phyloP scores from a whole-genome alignment of 2,888 invertebrate genomes.

The Microdon myrmicae region DNA sequence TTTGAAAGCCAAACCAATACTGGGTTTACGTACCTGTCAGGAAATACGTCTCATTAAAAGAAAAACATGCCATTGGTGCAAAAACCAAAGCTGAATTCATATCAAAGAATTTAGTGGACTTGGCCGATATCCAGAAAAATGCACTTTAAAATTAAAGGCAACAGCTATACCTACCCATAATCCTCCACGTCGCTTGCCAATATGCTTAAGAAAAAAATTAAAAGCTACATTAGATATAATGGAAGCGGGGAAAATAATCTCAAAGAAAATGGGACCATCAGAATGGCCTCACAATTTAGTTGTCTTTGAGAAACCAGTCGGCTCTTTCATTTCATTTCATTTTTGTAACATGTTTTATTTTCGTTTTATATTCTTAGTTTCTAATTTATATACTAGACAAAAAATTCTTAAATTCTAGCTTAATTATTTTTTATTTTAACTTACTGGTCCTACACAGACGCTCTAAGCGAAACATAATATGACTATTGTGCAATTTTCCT shows the following conservation, averaged over 20 bases:
- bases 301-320: constrained; percentile 8
- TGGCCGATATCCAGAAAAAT: constrained; percentile 10
- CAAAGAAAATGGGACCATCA: too few relatives aligned
- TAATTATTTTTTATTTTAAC: too few relatives aligned
- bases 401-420: too few relatives aligned
- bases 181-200: constrained; percentile 38
- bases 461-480: too few relatives aligned
- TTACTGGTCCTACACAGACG: too few relatives aligned
- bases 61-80: too few relatives aligned
- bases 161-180: constrained; percentile 3
- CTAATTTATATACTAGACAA: too few relatives aligned
- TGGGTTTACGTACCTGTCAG: constrained; percentile 1
- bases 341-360: too few relatives aligned
- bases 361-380: too few relatives aligned
- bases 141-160: constrained; percentile 10
- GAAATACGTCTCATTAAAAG: too few relatives aligned
- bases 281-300: constrained; percentile 24
- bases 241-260: constrained; percentile 46
- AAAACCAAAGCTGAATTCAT: constrained; percentile 5
- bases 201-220: constrained; percentile 34
- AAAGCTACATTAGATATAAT: constrained; percentile 34
- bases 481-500: too few relatives aligned
- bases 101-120: constrained; percentile 9
- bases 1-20: constrained; percentile 5
- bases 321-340: too few relatives aligned